Percentiles rank a stretch among this genome's conserved stretches.
Evolutionary conservation across 2,797 vertebrate species (phyloP).

Genomic region (Craterocephalus amniculus): DNA sequence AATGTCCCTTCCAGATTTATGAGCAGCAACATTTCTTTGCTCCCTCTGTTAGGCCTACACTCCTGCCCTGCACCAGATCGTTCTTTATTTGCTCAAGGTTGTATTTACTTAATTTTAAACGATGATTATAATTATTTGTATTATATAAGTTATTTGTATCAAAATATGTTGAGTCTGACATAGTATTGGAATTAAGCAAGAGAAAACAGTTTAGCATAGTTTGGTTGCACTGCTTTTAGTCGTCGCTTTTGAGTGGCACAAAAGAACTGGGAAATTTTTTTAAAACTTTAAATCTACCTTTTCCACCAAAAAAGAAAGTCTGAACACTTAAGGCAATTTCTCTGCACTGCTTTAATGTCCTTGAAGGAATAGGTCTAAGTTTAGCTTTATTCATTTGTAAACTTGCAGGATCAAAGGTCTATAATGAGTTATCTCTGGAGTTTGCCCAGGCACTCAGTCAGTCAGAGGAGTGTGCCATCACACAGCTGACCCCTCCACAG

Average conservation of each 20-base stretch:
- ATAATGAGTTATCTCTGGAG: conserved; percentile 62
- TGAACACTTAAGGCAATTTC: neutral
- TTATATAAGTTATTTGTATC: no score
- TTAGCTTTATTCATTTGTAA: conserved; percentile 57
- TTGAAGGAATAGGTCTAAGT: conserved; percentile 18
- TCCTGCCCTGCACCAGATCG: neutral
- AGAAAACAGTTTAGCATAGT: neutral
- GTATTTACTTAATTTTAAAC: neutral
- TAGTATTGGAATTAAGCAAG: neutral
- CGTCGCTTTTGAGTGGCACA: neutral
- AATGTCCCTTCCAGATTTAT: neutral
- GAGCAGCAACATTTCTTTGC: neutral
- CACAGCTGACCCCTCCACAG: conserved; percentile 15
- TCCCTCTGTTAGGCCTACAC: neutral
- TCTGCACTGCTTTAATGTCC: conserved; percentile 17
- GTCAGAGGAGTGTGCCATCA: conserved; percentile 35
- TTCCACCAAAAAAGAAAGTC: neutral
- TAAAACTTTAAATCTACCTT: neutral
- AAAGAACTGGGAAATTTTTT: neutral
- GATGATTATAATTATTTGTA: no score
- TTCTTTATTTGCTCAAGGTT: neutral
- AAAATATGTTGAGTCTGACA: no score
- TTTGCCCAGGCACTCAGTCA: conserved; percentile 55
- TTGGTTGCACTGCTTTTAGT: neutral
- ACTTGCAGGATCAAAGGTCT: conserved; percentile 77